A percentile compares a stretch with the other conserved stretches of the same genome.
Conservation (phyloP, 2,888 invertebrate species). For the Caenorhabditis macrosperma region DNA sequence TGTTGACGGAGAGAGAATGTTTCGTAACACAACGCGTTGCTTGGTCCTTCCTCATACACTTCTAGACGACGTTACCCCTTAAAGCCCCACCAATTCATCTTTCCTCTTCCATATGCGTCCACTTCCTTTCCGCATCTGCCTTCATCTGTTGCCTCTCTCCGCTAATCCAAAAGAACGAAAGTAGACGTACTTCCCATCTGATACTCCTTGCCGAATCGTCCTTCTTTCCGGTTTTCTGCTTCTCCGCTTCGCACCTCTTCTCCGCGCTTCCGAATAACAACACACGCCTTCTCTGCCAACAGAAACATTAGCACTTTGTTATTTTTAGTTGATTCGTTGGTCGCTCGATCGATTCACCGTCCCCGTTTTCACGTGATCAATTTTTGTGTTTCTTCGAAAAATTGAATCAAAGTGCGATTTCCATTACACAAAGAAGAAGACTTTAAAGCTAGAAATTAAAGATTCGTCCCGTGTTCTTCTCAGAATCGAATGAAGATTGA, state of each 20-base stretch:
- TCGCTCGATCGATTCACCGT: neutral
- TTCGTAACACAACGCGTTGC: neutral
- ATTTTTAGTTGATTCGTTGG: constrained; percentile 7
- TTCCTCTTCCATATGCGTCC: neutral
- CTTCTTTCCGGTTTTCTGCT: constrained; percentile 25
- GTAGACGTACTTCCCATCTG: constrained; percentile 7
- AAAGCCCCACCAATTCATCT: neutral
- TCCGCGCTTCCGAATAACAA: neutral
- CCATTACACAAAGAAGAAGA: too few relatives aligned
- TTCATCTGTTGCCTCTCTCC: neutral
- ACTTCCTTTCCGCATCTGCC: neutral
- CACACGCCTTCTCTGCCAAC: neutral
- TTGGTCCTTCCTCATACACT: neutral
- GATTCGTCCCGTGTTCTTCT: neutral
- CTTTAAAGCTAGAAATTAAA: too few relatives aligned
- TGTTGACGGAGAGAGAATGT: neutral
- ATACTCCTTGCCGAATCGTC: neutral
- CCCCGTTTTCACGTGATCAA: neutral
- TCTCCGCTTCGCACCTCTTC: constrained; percentile 16
- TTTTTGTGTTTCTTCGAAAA: too few relatives aligned
- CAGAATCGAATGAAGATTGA: neutral
- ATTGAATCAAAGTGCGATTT: neutral
- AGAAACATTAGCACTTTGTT: neutral
- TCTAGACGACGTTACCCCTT: neutral
- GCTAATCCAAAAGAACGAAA: neutral